Evolutionary conservation across 2,888 invertebrate species (phyloP).

Genomic region (Latheticus oryzae): DNA sequence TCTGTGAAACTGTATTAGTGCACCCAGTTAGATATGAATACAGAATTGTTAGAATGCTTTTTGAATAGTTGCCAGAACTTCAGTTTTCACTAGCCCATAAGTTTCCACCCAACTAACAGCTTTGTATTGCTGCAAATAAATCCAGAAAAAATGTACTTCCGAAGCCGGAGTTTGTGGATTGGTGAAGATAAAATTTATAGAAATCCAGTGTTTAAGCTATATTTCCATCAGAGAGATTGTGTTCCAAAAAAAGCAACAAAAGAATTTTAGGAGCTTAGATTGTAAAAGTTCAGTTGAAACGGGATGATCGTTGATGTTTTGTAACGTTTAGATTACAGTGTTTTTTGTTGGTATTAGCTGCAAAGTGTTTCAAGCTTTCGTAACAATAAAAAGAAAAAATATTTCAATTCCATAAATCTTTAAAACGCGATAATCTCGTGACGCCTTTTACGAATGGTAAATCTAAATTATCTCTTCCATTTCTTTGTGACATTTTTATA

Average conservation of each 20-base stretch:
- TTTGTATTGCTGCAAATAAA: too few species aligned
- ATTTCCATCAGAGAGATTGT: too few species aligned
- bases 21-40: constrained; percentile 7
- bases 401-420: constrained; percentile 30
- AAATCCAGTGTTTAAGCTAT: too few species aligned
- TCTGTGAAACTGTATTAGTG: background rate
- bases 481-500: constrained; percentile 34
- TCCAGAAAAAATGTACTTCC: too few species aligned
- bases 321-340: too few species aligned
- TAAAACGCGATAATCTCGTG: constrained; percentile 28
- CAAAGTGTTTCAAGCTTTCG: too few species aligned
- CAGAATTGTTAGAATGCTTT: constrained; percentile 7
- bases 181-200: constrained; percentile 5
- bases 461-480: constrained; percentile 30
- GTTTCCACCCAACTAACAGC: constrained; percentile 12
- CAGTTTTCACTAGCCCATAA: constrained; percentile 8
- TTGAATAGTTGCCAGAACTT: constrained; percentile 26
- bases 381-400: too few species aligned
- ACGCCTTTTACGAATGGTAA: constrained; percentile 30
- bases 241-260: too few species aligned
- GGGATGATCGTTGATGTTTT: too few species aligned
- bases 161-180: background rate
- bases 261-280: too few species aligned
- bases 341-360: too few species aligned
- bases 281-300: too few species aligned